Conservation (phyloP, 2,797 vertebrate genomes). For the Xiphophorus birchmanni region DNA sequence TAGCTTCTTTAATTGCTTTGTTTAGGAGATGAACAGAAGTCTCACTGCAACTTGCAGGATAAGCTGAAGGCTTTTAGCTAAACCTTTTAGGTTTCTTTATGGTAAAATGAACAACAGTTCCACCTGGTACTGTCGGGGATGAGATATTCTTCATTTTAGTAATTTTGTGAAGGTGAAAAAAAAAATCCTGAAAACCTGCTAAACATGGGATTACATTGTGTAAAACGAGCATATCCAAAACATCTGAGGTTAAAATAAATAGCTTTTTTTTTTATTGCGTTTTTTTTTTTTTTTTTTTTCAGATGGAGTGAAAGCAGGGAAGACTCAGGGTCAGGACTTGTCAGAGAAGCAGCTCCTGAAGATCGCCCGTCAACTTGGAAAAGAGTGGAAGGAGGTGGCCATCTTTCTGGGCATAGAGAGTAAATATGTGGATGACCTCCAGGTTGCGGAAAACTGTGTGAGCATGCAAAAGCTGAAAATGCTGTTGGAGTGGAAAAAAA, state of each 20-base stretch:
- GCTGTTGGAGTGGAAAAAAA: slow-evolving; percentile 82
- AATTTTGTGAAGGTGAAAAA: neutral
- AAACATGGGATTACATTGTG: neutral
- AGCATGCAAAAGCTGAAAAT: slow-evolving; percentile 81
- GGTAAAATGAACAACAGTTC: neutral
- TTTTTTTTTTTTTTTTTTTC: neutral
- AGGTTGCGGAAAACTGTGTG: slow-evolving; percentile 70
- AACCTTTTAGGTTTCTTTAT: neutral
- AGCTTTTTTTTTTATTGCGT: neutral
- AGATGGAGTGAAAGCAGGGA: slow-evolving; percentile 66
- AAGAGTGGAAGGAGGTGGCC: slow-evolving; percentile 83
- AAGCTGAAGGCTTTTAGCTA: neutral
- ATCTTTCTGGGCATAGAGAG: slow-evolving; percentile 80
- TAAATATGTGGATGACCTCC: slow-evolving; percentile 80
- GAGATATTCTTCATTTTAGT: neutral
- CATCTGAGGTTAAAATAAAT: slow-evolving; percentile 13
- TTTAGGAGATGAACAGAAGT: neutral
- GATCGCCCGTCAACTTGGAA: slow-evolving; percentile 81
- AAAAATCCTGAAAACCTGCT: neutral
- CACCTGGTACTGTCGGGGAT: neutral
- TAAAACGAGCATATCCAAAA: neutral
- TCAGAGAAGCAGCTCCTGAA: slow-evolving; percentile 84
- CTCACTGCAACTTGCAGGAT: neutral
- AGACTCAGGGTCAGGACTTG: slow-evolving; percentile 48
- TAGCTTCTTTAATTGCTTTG: neutral